Evolutionary conservation across 2,113 vertebrate genomes (phyloP), one percentile per base, ranked within the genome.

Genomic region (Solea solea): DNA sequence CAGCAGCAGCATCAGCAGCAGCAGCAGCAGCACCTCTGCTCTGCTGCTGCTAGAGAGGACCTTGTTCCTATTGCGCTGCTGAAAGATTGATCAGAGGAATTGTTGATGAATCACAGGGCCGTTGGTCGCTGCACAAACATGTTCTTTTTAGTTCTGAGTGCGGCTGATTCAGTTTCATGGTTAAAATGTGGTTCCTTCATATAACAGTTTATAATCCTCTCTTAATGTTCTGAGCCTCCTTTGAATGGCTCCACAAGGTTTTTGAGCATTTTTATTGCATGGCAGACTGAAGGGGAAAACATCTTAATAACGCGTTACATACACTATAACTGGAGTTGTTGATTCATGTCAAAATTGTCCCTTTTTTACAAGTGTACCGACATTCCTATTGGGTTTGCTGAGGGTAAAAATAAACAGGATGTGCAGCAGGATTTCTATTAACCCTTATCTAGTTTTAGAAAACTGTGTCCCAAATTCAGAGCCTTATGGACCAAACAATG

Each of bases 151-250:
- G 41, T 49, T 7, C 52, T 28, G 7, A 27, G 45, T 58, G 21
- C 64, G 48, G 53, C 55, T 25, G 56, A 71, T 53, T 85, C 57
- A 6, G 62, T 74, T 62, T 57, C 34, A 15, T 45, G 27, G 52
- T 39, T 40, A 39, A 78, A 62, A 28, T 57, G 25, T 46, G 63
- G 85, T 27, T 66, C 63, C 13, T 76, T 80, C 53, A 68, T 66
- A 27, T 13, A 50, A 71, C 56, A 46, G 25, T 48, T 74, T 41
- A 44, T 84, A 76, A 86, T 85, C 70, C 67, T 25, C 13, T 58
- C 7, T 50, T 78, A 81, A 86, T 79, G 81, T 65, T 16, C 54
- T 68, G 51, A 85, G 39, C 56, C 52, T 5, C 0, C 25, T 61
- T 27, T 68, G 67, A 87, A 73, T 27, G 11, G 61, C 64, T 60